Conservation (phyloP, 2,888 invertebrate species). For the Charanyca ferruginea region DNA sequence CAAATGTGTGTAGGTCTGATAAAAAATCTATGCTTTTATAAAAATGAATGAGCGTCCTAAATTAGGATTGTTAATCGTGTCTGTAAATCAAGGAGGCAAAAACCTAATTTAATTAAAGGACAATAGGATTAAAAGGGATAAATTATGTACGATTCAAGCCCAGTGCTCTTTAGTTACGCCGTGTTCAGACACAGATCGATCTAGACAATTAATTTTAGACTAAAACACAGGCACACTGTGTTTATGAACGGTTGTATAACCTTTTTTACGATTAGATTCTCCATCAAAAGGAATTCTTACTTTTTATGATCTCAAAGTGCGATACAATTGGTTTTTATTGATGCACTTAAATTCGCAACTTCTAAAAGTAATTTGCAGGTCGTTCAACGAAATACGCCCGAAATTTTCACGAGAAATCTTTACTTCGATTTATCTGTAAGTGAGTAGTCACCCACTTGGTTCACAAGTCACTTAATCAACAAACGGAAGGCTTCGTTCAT, state of each 20-base stretch:
- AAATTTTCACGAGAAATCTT: slow-evolving; percentile 3
- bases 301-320: slow-evolving; percentile 32
- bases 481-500: slow-evolving; percentile 79
- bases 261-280: slow-evolving; percentile 18
- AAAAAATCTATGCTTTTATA: not conserved
- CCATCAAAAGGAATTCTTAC: slow-evolving; percentile 21
- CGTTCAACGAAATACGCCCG: slow-evolving; percentile 7
- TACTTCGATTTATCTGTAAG: slow-evolving; percentile 28
- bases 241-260: not conserved
- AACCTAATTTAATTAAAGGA: slow-evolving; percentile 53
- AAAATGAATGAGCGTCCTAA: slow-evolving; percentile 18
- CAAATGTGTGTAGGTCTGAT: not conserved
- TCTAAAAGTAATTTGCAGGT: slow-evolving; percentile 32
- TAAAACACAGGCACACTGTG: slow-evolving; percentile 13
- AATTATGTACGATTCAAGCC: slow-evolving; percentile 47
- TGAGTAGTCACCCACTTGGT: slow-evolving; percentile 41
- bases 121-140: slow-evolving; percentile 55
- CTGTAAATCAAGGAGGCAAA: slow-evolving; percentile 41
- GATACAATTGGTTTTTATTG: slow-evolving; percentile 50
- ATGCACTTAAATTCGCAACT: slow-evolving; percentile 20
- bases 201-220: slow-evolving; percentile 37
- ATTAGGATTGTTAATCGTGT: slow-evolving; percentile 37
- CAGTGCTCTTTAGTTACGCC: slow-evolving; percentile 27
- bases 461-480: slow-evolving; percentile 78
- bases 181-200: slow-evolving; percentile 49